Conservation (phyloP, 2,113 vertebrate species). For the Beaufortia kweichowensis region DNA sequence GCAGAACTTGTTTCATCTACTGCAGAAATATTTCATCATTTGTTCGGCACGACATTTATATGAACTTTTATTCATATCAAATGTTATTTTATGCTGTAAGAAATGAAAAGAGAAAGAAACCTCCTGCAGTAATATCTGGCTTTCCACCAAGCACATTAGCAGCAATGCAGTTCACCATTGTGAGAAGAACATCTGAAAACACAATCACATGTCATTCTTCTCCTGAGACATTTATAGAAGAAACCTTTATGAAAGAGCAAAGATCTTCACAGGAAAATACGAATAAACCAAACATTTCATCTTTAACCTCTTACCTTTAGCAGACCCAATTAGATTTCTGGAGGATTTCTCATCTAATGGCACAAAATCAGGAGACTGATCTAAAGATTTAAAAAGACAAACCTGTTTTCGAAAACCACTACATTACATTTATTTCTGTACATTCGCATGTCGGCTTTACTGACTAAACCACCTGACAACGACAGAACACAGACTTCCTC, state of each 20-base stretch:
- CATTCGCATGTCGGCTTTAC: background rate
- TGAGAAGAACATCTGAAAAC: conserved; percentile 90
- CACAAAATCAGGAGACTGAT: conserved; percentile 83
- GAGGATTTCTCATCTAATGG: conserved; percentile 84
- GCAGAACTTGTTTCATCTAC: background rate
- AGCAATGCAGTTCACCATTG: conserved; percentile 96
- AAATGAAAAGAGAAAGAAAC: background rate
- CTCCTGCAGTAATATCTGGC: conserved; percentile 70
- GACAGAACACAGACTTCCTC: too few species aligned
- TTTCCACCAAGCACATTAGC: conserved; percentile 92
- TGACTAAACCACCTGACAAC: too few species aligned
- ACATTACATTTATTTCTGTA: too few species aligned
- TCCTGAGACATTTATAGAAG: background rate
- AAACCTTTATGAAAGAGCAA: too few species aligned
- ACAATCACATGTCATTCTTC: background rate
- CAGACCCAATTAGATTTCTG: conserved; percentile 92
- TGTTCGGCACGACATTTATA: too few species aligned
- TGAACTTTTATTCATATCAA: too few species aligned
- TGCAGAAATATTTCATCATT: too few species aligned
- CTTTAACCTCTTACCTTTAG: conserved; percentile 80
- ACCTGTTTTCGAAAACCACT: background rate
- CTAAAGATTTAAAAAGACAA: conserved; percentile 64
- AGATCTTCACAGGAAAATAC: too few species aligned
- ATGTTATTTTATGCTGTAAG: background rate
- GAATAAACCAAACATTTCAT: too few species aligned